A percentile compares a stretch with the other conserved stretches of the same genome.
Evolutionary conservation across 2,888 invertebrate species (phyloP).

Genomic region (Parnassius apollo): DNA sequence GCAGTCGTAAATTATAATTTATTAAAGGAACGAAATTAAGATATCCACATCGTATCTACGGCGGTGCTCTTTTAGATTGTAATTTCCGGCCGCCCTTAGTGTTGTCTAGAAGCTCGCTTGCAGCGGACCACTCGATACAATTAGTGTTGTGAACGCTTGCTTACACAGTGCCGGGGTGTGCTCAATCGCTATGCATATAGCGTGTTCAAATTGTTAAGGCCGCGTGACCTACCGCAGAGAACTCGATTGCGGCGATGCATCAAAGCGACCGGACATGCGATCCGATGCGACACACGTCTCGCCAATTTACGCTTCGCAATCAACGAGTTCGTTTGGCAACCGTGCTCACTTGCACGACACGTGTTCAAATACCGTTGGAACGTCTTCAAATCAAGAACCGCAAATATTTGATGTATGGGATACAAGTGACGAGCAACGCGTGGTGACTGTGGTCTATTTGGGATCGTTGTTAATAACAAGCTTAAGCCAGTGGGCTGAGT

Average conservation of each 20-base stretch:
- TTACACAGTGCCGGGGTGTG: constrained; percentile 38
- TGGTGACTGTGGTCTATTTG: constrained; percentile 5
- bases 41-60: constrained; percentile 65
- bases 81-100: constrained; percentile 51
- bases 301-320: constrained; percentile 60
- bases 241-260: constrained; percentile 53
- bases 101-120: constrained; percentile 50
- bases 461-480: background rate
- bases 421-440: constrained; percentile 3
- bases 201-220: constrained; percentile 47
- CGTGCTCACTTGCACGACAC: constrained; percentile 7
- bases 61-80: constrained; percentile 65
- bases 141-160: constrained; percentile 36
- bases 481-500: background rate
- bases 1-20: constrained; percentile 79
- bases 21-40: constrained; percentile 73
- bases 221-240: constrained; percentile 67
- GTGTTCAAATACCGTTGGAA: constrained; percentile 1
- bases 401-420: constrained; percentile 8
- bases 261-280: constrained; percentile 49
- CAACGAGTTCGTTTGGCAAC: constrained; percentile 34
- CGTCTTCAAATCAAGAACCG: constrained; percentile 6
- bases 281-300: constrained; percentile 65
- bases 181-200: constrained; percentile 40
- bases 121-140: constrained; percentile 50